Percentiles rank a stretch among this genome's conserved stretches.
Conservation (phyloP, 2,113 vertebrate genomes). For the Echinops telfairi region DNA sequence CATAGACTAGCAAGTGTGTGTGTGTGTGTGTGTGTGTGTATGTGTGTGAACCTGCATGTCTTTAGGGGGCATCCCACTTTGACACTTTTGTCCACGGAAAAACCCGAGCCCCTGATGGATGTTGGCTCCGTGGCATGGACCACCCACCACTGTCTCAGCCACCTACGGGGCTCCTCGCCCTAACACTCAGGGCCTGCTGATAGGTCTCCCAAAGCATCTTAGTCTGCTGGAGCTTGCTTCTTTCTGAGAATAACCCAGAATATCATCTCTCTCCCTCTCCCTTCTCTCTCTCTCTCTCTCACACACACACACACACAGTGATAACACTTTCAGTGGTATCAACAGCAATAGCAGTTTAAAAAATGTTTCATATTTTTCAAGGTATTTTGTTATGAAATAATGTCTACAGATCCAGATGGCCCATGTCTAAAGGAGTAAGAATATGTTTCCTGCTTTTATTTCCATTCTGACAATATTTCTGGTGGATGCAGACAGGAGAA, state of each 20-base stretch:
- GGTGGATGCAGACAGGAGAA: background rate
- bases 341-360: background rate
- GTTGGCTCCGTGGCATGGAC: fast-evolving
- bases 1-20: background rate
- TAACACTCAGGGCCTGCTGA: background rate
- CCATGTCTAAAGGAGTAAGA: background rate
- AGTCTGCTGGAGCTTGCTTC: background rate
- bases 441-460: background rate
- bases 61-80: background rate
- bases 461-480: background rate
- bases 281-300: too few species aligned
- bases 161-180: background rate
- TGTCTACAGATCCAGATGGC: background rate
- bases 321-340: background rate
- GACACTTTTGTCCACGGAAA: background rate
- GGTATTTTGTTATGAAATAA: background rate
- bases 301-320: background rate
- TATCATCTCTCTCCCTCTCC: background rate
- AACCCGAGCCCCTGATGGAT: fast-evolving
- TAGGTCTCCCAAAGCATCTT: background rate
- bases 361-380: background rate
- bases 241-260: background rate
- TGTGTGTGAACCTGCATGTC: background rate
- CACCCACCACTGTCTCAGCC: background rate
- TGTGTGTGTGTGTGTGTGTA: too few species aligned